Conservation (phyloP, 2,113 vertebrate species). For the Pica pica region DNA sequence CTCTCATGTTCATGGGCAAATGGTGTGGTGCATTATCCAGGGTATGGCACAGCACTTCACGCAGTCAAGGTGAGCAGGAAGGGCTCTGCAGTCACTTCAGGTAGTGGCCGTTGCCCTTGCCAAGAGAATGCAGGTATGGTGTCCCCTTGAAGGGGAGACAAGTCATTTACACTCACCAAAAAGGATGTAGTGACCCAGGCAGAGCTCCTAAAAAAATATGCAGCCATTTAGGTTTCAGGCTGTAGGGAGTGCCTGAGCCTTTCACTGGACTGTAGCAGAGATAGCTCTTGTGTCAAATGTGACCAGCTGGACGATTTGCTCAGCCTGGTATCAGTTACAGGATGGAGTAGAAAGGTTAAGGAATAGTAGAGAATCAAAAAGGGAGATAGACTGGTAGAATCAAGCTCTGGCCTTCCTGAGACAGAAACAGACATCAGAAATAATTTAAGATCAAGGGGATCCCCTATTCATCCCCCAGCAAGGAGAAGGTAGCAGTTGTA, state of each 20-base stretch:
- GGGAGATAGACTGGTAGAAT: neutral
- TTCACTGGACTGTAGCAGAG: neutral
- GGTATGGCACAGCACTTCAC: accelerated
- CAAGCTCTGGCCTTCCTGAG: neutral
- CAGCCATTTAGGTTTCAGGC: neutral
- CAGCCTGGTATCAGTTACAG: neutral
- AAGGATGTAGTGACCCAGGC: accelerated
- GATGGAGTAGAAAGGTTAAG: neutral
- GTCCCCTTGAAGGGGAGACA: neutral
- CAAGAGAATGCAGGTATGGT: neutral
- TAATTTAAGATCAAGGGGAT: neutral
- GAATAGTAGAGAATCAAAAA: neutral
- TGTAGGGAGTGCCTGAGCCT: neutral
- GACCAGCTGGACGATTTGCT: neutral
- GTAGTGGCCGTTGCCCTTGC: neutral
- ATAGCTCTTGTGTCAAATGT: neutral
- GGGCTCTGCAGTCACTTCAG: neutral
- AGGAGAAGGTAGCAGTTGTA: neutral
- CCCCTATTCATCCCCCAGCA: neutral
- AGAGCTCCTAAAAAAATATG: neutral
- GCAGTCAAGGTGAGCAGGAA: neutral
- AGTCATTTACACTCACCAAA: neutral
- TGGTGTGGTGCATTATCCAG: neutral
- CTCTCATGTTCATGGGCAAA: neutral
- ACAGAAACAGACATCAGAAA: neutral